These are phyloP conservation scores for Hetaerina titia DNA, from an alignment of 2,888 invertebrate genomes.

Conservation along the genomic window DNA sequence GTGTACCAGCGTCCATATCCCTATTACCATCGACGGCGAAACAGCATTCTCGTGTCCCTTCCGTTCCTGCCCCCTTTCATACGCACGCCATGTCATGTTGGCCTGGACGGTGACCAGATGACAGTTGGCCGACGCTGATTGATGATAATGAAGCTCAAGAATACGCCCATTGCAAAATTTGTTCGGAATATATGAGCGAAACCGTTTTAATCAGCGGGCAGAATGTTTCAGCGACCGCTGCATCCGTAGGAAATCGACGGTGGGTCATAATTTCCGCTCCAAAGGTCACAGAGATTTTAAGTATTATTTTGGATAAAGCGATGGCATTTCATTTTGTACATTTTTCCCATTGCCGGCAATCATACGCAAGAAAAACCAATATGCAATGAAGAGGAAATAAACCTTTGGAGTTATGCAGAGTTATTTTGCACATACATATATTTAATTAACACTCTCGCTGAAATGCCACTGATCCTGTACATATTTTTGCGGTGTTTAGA, in stretches of 20 bases:
- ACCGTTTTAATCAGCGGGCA: background rate
- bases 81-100: background rate
- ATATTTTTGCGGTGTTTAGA: no score
- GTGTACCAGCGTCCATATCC: background rate
- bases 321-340: no score
- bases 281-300: no score
- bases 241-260: background rate
- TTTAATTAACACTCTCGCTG: no score
- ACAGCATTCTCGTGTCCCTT: background rate
- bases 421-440: no score
- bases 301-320: no score
- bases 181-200: background rate
- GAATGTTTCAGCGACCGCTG: background rate
- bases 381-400: no score
- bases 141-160: constrained; percentile 6
- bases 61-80: background rate
- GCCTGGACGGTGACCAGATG: constrained; percentile 31
- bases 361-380: no score
- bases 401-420: no score
- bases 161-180: constrained; percentile 15
- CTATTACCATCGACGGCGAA: background rate
- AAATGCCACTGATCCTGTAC: no score
- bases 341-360: no score
- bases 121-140: constrained; percentile 28
- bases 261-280: background rate